Evolutionary conservation across 2,797 vertebrate species (phyloP), one percentile per base, ranked within the genome.

Genomic region (Sebastes elongatus): DNA sequence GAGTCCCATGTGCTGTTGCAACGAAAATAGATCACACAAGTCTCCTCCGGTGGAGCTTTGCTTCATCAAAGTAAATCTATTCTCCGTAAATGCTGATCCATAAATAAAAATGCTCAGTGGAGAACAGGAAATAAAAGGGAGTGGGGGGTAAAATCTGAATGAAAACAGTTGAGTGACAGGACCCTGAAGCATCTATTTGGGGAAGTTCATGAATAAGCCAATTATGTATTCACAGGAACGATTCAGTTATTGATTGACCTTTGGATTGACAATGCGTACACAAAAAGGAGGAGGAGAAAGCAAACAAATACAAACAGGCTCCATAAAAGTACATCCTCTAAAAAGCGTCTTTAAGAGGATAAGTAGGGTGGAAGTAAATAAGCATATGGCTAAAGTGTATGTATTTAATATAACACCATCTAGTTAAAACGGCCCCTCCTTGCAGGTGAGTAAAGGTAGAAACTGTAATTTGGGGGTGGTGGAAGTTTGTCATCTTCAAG

Each of bases 11-110:
- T 85, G 88, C 79, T 73, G 67, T 35, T 56, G 80, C 66, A 87
- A 87, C 85, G 56, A 77, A 93, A 95, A 95, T 93, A 93, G 94
- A 92, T 90, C 68, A 74, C 14, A 85, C 46, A 49, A 82, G 83
- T 87, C 81, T 82, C 82, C 76, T 74, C 81, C 80, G 3, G 62
- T 11, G 59, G 74, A 82, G 87, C 84, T 80, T 79, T 61, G 85
- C 78, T 67, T 92, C 89, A 89, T 92, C 93, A 93, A 88, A 93
- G 89, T 56, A 52, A 85, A 84, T 81, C 75, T 90, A 80, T 92
- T 87, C 91, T 84, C 52, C 60, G 52, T 84, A 91, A 93, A 93
- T 71, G 82, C 80, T 73, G 82, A 89, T 80, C 93, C 80, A 87
- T 71, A 92, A 94, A 94, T 93, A 93, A 84, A 86, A 87, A 22